A percentile compares a stretch with the other conserved stretches of the same genome.
Evolutionary conservation across 2,797 vertebrate species (phyloP).

Genomic region (Cynodonichthys magdalenae): DNA sequence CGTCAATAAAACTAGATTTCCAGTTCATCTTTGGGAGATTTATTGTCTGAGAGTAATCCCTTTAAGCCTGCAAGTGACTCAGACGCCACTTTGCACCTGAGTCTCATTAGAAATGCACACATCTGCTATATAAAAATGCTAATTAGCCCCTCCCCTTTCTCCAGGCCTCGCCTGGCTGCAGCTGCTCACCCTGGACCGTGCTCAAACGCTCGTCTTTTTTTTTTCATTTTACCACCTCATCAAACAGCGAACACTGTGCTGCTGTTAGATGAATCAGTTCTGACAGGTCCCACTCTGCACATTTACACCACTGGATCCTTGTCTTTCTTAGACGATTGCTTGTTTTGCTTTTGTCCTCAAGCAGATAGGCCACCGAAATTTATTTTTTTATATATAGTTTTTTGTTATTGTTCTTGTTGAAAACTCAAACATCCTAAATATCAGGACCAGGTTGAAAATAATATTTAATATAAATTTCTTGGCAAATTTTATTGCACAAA

Average conservation of each 20-base stretch:
- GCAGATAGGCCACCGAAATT: too few relatives aligned
- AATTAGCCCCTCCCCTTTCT: slow-evolving; percentile 1
- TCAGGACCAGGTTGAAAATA: too few relatives aligned
- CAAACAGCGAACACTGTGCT: too few relatives aligned
- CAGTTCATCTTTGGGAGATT: neutral
- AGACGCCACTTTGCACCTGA: neutral
- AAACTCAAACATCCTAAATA: too few relatives aligned
- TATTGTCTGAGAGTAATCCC: neutral
- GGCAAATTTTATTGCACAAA: too few relatives aligned
- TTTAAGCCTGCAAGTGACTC: neutral
- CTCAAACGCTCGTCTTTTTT: neutral
- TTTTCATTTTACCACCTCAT: neutral
- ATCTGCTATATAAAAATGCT: neutral
- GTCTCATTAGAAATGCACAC: neutral
- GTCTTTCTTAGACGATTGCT: too few relatives aligned
- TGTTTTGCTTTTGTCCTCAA: neutral
- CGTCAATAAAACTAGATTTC: neutral
- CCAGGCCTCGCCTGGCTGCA: neutral
- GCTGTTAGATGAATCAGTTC: neutral
- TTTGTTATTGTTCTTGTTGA: neutral
- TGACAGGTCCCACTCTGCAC: neutral
- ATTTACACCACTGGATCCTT: neutral
- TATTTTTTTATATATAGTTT: neutral
- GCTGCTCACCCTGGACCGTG: neutral
- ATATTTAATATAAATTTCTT: too few relatives aligned